Conservation (phyloP, 1,140 invertebrate species). For the Triops cancriformis region DNA sequence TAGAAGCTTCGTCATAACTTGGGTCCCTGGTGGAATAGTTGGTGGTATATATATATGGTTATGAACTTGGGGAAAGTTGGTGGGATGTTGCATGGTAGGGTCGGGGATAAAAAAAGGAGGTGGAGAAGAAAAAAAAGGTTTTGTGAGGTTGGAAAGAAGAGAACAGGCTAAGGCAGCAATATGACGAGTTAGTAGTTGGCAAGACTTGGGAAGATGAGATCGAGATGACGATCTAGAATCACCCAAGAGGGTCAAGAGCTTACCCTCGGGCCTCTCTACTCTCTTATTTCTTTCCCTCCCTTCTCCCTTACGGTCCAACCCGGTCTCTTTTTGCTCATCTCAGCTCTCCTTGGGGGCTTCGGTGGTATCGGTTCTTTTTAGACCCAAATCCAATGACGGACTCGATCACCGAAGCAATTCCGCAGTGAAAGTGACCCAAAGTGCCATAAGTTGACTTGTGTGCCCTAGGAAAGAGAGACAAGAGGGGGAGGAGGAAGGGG, state of each 20-base stretch:
- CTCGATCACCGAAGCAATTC: slow-evolving; percentile 12
- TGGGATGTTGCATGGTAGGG: background rate
- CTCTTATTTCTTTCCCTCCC: background rate
- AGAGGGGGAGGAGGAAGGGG: background rate
- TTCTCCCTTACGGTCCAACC: background rate
- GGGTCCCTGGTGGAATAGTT: background rate
- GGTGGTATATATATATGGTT: background rate
- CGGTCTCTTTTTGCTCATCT: too few species aligned
- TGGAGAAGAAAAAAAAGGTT: background rate
- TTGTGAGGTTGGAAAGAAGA: background rate
- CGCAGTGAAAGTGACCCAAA: slow-evolving; percentile 5
- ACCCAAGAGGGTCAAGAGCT: background rate
- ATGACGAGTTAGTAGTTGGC: slow-evolving; percentile 10
- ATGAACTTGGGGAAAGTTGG: background rate
- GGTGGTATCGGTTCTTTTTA: too few species aligned
- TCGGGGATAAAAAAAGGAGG: background rate
- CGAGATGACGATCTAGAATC: slow-evolving; percentile 1
- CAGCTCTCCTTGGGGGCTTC: too few species aligned
- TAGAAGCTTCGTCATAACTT: background rate
- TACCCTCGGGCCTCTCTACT: background rate
- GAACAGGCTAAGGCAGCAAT: slow-evolving; percentile 1
- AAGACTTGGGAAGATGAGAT: background rate
- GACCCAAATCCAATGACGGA: background rate
- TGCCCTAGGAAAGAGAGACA: background rate
- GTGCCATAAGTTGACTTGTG: slow-evolving; percentile 13